Evolutionary conservation across 2,113 vertebrate genomes (phyloP).

Genomic region (Bos indicus): DNA sequence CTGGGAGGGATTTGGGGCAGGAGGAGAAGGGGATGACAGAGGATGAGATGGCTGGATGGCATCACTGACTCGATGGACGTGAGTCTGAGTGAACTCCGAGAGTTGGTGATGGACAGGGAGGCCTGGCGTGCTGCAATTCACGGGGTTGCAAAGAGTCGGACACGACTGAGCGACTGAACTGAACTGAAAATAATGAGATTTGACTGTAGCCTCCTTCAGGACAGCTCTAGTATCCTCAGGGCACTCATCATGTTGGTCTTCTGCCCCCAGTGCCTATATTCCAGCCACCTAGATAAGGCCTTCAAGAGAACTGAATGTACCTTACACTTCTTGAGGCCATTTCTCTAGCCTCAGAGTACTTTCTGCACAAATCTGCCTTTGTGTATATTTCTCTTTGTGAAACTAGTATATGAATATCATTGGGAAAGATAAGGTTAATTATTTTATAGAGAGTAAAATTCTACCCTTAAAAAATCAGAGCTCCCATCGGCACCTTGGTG

Average conservation of each 20-base stretch:
- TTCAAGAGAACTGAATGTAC: background rate
- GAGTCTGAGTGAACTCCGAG: too few relatives aligned
- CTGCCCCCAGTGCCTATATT: background rate
- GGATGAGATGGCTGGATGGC: too few relatives aligned
- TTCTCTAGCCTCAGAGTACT: background rate
- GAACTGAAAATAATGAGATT: background rate
- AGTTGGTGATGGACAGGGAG: too few relatives aligned
- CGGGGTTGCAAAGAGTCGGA: too few relatives aligned
- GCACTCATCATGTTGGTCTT: background rate
- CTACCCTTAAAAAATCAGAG: background rate
- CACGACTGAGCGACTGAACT: too few relatives aligned
- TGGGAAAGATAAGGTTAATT: background rate
- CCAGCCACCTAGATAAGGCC: rapidly evolving
- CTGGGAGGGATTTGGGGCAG: too few relatives aligned
- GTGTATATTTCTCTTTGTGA: background rate
- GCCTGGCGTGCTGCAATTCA: too few relatives aligned
- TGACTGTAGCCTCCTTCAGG: background rate
- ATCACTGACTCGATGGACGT: too few relatives aligned
- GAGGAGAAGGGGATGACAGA: too few relatives aligned
- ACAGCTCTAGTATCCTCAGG: background rate
- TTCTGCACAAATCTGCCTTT: background rate
- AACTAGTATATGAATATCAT: background rate
- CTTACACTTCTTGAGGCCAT: background rate
- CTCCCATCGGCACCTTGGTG: background rate
- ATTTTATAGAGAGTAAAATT: background rate